These are phyloP conservation scores for Urechis unicinctus DNA, from an alignment of 2,888 invertebrate species.

Conservation along the genomic window DNA sequence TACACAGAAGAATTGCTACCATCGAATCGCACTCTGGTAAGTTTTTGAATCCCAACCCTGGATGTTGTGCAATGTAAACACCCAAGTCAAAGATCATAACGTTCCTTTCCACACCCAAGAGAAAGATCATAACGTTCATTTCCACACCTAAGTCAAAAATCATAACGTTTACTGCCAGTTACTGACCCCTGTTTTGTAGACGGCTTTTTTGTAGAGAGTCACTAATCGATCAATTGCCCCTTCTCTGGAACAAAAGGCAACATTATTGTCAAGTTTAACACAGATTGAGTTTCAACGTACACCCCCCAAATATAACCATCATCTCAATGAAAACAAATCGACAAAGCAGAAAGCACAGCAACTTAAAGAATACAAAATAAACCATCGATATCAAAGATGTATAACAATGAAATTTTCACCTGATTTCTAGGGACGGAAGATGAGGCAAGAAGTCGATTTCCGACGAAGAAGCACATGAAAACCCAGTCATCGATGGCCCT, in stretches of 20 bases:
- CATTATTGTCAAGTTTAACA: too few species aligned
- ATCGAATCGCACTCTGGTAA: constrained; percentile 7
- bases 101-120: too few species aligned
- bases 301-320: too few species aligned
- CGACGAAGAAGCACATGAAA: constrained; percentile 97
- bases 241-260: constrained; percentile 63
- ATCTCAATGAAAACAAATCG: too few species aligned
- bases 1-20: constrained; percentile 19
- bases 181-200: constrained; percentile 75
- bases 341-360: neutral
- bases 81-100: too few species aligned
- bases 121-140: too few species aligned
- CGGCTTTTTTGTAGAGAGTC: constrained; percentile 85
- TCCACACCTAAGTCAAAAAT: neutral
- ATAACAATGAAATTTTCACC: constrained; percentile 33
- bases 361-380: neutral
- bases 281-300: too few species aligned
- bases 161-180: neutral
- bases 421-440: constrained; percentile 92
- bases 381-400: neutral
- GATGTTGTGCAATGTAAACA: too few species aligned
- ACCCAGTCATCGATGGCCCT: constrained; percentile 96
- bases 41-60: neutral
- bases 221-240: constrained; percentile 92
- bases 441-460: constrained; percentile 98